phyloP scores from a whole-genome alignment of 2,888 invertebrate species.

The Amaurobius ferox region DNA sequence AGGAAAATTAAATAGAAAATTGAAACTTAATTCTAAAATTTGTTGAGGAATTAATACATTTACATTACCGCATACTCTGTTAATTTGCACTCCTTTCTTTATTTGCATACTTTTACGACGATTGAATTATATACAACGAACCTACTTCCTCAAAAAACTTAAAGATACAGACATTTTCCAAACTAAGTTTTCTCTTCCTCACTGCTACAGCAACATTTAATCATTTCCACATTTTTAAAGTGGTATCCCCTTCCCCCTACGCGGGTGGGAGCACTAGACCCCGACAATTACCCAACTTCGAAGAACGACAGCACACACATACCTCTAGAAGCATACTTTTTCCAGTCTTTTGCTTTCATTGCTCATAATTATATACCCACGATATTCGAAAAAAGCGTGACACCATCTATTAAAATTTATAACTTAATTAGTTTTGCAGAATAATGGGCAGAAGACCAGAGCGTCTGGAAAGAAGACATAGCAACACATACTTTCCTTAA shows the following conservation, averaged over 20 bases:
- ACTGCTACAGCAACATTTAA: neutral
- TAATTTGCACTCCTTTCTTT: neutral
- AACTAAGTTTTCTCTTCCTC: neutral
- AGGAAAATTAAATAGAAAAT: no score
- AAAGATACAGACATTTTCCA: neutral
- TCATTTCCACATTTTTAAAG: neutral
- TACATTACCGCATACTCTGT: neutral
- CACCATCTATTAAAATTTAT: constrained; percentile 69
- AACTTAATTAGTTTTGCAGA: constrained; percentile 68
- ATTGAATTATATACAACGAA: neutral
- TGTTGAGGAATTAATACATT: neutral
- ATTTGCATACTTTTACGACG: neutral
- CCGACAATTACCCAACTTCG: constrained; percentile 52
- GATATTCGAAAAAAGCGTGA: constrained; percentile 24
- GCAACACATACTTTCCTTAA: constrained; percentile 53
- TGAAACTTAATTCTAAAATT: neutral
- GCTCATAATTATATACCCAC: constrained; percentile 43
- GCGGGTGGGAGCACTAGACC: neutral
- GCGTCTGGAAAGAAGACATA: constrained; percentile 25
- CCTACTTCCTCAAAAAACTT: no score
- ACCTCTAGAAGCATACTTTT: constrained; percentile 13
- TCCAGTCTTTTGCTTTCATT: constrained; percentile 12
- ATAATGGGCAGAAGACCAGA: constrained; percentile 46
- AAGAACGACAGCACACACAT: constrained; percentile 16
- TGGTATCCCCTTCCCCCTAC: neutral